Conservation (phyloP, 2,888 invertebrate genomes). For the Drosophila prostipennis region DNA sequence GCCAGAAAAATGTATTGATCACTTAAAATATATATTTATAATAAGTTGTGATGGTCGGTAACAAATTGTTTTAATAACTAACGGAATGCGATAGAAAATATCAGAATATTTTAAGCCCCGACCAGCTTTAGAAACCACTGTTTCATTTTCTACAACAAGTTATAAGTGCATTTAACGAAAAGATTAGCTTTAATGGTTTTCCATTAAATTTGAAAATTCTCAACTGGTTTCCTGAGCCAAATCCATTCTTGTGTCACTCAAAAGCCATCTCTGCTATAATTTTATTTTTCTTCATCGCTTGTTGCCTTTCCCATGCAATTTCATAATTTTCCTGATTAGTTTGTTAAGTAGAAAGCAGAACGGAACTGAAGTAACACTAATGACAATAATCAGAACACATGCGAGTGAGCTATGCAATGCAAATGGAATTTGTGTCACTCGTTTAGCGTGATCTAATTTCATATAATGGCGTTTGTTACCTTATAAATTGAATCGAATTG, state of each 20-base stretch:
- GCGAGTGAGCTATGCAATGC: constrained; percentile 30
- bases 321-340: constrained; percentile 53
- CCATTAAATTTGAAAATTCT: not conserved
- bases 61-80: too few relatives aligned
- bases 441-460: constrained; percentile 23
- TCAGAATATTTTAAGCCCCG: too few relatives aligned
- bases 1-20: too few relatives aligned
- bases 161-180: too few relatives aligned
- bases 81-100: too few relatives aligned
- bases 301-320: constrained; percentile 18
- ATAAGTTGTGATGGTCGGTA: too few relatives aligned
- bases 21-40: too few relatives aligned
- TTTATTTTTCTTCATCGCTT: not conserved
- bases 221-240: not conserved
- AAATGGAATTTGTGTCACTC: constrained; percentile 56
- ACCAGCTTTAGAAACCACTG: not conserved
- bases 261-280: not conserved
- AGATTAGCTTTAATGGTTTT: not conserved
- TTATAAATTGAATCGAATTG: constrained; percentile 15
- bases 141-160: not conserved
- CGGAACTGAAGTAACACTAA: constrained; percentile 49
- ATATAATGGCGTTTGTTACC: constrained; percentile 35
- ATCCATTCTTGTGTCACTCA: constrained; percentile 1
- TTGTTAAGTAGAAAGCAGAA: constrained; percentile 45
- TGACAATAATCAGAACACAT: constrained; percentile 31